phyloP scores from a whole-genome alignment of 2,113 vertebrate genomes.

The Pseudorasbora parva region DNA sequence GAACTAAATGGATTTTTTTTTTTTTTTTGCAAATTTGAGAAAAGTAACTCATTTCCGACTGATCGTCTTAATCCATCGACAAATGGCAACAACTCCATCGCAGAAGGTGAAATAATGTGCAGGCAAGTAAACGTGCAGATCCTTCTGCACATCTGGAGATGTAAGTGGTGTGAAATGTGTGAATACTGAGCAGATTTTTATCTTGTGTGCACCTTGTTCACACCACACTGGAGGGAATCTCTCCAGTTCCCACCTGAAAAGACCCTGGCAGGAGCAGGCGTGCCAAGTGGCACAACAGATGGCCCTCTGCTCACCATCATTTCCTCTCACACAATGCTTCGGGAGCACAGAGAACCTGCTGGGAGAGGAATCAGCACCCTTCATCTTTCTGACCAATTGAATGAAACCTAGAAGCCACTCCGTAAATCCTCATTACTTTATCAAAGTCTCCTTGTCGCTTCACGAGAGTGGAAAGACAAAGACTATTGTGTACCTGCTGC shows the following conservation, averaged over 20 bases:
- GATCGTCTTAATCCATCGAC: neutral
- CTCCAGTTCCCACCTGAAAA: constrained; percentile 70
- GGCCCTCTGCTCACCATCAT: constrained; percentile 70
- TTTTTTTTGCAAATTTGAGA: neutral
- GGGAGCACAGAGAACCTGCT: constrained; percentile 59
- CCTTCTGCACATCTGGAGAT: constrained; percentile 67
- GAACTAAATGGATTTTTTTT: neutral
- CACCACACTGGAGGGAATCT: constrained; percentile 54
- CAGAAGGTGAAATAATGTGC: neutral
- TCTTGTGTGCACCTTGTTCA: constrained; percentile 45
- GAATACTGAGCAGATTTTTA: constrained; percentile 51
- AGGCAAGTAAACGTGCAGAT: neutral
- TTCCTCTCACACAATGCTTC: constrained; percentile 73
- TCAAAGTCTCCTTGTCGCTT: constrained; percentile 56
- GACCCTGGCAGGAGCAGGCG: constrained; percentile 64
- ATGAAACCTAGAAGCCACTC: constrained; percentile 49
- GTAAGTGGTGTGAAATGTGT: constrained; percentile 51
- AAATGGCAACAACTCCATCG: constrained; percentile 1
- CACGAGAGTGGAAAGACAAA: constrained; percentile 42
- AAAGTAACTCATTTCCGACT: neutral
- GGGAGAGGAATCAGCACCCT: constrained; percentile 63
- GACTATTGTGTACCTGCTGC: neutral
- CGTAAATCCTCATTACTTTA: constrained; percentile 69
- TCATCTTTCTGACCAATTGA: constrained; percentile 61
- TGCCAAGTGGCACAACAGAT: constrained; percentile 76